Base-by-base conservation (phyloP, 1,140 invertebrate genomes). In the Chrysoperla carnea region DNA sequence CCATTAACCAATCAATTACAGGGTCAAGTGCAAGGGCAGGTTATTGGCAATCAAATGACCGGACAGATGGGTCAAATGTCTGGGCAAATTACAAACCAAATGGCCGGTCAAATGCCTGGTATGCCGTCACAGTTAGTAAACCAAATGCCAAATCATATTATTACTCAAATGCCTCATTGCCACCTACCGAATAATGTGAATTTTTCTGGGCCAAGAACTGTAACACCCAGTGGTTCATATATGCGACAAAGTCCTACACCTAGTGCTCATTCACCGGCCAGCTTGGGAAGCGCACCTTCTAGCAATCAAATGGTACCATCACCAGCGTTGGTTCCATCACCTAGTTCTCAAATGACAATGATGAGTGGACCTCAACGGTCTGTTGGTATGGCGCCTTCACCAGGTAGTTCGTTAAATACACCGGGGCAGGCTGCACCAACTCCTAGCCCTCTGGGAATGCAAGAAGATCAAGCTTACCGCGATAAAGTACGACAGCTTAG, bases 401-500 rank as follows among this genome's bases (percentile, higher is more conserved):
- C 84, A 2, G 81, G 78, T 42, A 75, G 76, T 35, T 81, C 81
- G 0, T 63, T 88, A 6, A 86, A 90, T 58, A 89, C 81, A 27
- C 84, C 82, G 0, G 76, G 77, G 27, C 78, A 80, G 27, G 68
- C 71, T 2, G 67, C 66, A 15, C 73, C 75, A 2, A 76, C 71
- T 1, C 76, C 79, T 11, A 81, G 79, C 62, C 80, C 79, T 0
- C 69, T 78, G 39, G 66, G 69, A 0, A 54, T 60, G 52, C 61
- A 74, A 58, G 89, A 94, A 51, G 89, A 94, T 52, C 84, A 85
- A 40, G 78, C 81, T 1, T 95, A 94, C 54, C 63, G 87, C 43
- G 90, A 94, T 50, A 95, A 94, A 65, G 79, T 94, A 33, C 73
- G 84, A 28, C 85, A 93, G 54, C 66, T 95, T 5, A 86, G 81